Evolutionary conservation across 2,797 vertebrate genomes (phyloP), one percentile per base, ranked within the genome.

Genomic region (Etheostoma perlongum): DNA sequence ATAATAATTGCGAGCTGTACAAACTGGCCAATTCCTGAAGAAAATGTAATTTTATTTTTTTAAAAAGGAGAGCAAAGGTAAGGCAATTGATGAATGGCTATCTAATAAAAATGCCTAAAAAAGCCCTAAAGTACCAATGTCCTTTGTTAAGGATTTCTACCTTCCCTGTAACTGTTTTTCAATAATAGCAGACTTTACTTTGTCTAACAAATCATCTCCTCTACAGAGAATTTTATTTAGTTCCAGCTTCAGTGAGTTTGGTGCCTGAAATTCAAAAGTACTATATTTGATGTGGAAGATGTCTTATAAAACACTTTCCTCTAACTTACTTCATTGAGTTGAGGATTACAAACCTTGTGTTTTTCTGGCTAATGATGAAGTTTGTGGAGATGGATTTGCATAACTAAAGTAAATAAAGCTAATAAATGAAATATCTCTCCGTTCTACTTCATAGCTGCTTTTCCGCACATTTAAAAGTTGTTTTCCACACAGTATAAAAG

Each of bases 401-500:
- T 58, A 80, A 71, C 63, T 72, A 30, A 58, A 68, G 15, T 33
- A 64, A 71, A 67, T 67, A 27, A 53, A 68, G 44, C 12, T 44
- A 73, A 51, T 51, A 69, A 83, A 87, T 63, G 60, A 67, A 77
- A 88, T 18, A 42, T 13, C 33, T 72, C 65, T 61, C 44, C 25
- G 58, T 59, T 30, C 12, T 78, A 65, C 52, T 63, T 62, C 36
- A 76, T 55, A 54, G 51, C 19, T 79, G 67, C 61, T 79, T 68
- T 76, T 73, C 30, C 15, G 25, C 72, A 74, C 74, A 70, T 84
- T 78, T 78, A 25, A 77, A 86, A 79, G 67, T 72, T 78, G 46
- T 77, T 84, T 78, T 54, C 63, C 60, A 54, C 27, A 48, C 54
- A 30, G 59, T 61, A 65, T 52, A 67, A 65, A 78, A 65, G 30